These are phyloP conservation scores for Colostygia pectinataria DNA, from an alignment of 2,888 invertebrate species.

Conservation along the genomic window DNA sequence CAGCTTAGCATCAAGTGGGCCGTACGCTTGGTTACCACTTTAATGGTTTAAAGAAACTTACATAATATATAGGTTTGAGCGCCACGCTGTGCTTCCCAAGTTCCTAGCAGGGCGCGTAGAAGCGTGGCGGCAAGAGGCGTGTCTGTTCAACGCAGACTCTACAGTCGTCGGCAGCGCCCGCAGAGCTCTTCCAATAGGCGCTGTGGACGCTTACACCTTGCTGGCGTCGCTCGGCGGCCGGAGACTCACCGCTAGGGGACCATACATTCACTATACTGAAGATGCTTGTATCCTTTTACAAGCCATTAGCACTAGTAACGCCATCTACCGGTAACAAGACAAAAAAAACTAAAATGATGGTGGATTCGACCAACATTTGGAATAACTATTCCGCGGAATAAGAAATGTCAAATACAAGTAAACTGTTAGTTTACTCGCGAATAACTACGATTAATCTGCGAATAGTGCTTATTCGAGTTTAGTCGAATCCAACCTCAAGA, in stretches of 20 bases:
- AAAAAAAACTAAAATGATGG: background rate
- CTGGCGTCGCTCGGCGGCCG: conserved; percentile 97
- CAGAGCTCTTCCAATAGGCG: conserved; percentile 90
- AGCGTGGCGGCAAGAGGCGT: conserved; percentile 92
- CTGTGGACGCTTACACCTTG: conserved; percentile 91
- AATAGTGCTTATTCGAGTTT: no score
- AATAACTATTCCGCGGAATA: no score
- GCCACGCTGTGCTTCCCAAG: conserved; percentile 97
- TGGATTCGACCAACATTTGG: no score
- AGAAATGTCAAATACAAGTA: no score
- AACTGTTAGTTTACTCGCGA: no score
- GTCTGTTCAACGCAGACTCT: conserved; percentile 96
- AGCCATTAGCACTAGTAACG: background rate
- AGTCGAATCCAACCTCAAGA: no score
- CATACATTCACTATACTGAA: conserved; percentile 93
- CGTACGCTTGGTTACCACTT: no score
- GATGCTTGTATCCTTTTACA: conserved; percentile 94
- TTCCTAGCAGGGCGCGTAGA: conserved; percentile 93
- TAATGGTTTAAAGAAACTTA: no score
- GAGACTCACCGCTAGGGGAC: conserved; percentile 86
- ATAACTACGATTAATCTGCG: no score
- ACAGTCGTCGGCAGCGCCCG: conserved; percentile 94
- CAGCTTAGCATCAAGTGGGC: no score
- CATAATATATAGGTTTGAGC: conserved; percentile 91
- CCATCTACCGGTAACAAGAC: background rate